phyloP scores from a whole-genome alignment of 2,113 vertebrate genomes.

The Trogon melanurus region DNA sequence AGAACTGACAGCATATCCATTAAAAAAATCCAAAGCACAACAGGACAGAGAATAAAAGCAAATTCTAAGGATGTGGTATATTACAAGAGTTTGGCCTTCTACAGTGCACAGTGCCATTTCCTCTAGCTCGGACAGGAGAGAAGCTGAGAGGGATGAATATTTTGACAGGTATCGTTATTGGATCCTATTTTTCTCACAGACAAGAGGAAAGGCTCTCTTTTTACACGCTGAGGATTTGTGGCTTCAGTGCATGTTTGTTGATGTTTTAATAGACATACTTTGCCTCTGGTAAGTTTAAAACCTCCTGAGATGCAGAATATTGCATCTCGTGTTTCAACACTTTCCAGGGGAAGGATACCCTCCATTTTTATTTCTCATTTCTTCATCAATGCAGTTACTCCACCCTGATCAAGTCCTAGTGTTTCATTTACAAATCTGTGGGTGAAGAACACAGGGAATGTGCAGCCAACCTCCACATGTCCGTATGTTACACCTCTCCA shows the following conservation, averaged over 20 bases:
- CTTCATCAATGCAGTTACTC: slow-evolving; percentile 49
- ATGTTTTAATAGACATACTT: not conserved
- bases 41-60: not conserved
- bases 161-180: not conserved
- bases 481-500: not conserved
- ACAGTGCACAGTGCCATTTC: not conserved
- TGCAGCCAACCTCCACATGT: not conserved
- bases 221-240: not conserved
- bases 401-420: slow-evolving; percentile 41
- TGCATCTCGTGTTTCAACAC: slow-evolving; percentile 32
- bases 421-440: slow-evolving; percentile 33
- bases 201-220: not conserved
- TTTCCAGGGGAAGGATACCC: slow-evolving; percentile 39
- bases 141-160: not conserved
- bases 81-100: not conserved
- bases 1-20: not conserved
- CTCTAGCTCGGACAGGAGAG: not conserved
- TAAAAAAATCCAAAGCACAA: not conserved
- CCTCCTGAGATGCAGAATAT: slow-evolving; percentile 31
- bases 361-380: slow-evolving; percentile 56
- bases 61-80: not conserved
- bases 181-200: not conserved
- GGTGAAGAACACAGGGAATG: slow-evolving; percentile 24
- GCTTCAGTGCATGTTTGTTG: slow-evolving; percentile 45
- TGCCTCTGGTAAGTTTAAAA: slow-evolving; percentile 65